Evolutionary conservation across 2,797 vertebrate species (phyloP).

Genomic region (Gambelia wislizenii): DNA sequence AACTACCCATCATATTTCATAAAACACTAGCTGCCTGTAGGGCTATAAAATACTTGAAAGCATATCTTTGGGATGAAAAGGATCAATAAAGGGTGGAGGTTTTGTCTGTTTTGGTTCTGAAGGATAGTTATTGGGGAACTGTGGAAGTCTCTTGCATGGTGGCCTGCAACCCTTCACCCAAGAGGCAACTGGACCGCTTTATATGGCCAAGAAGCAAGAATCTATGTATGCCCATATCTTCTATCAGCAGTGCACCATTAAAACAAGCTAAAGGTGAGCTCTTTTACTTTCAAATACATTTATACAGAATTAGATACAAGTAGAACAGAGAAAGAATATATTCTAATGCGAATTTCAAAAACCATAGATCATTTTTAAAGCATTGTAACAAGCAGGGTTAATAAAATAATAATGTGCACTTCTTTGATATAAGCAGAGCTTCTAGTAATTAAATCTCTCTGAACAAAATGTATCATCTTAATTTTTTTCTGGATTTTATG

Average conservation of each 20-base stretch:
- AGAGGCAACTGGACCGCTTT: background rate
- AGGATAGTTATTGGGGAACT: background rate
- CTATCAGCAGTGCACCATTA: background rate
- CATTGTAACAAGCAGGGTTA: background rate
- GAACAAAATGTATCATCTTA: background rate
- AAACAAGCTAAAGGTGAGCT: background rate
- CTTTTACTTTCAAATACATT: background rate
- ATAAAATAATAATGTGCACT: background rate
- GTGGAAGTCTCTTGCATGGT: background rate
- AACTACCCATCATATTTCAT: background rate
- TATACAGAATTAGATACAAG: background rate
- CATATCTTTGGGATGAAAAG: constrained; percentile 1
- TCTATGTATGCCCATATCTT: background rate
- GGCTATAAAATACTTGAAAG: constrained; percentile 29
- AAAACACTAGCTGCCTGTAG: background rate
- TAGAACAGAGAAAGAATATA: background rate
- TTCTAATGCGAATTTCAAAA: background rate
- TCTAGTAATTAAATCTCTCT: constrained; percentile 2
- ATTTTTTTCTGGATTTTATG: background rate
- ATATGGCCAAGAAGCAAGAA: background rate
- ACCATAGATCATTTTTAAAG: background rate
- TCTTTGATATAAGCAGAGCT: background rate
- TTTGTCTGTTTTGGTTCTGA: background rate
- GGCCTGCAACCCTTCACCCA: constrained; percentile 10
- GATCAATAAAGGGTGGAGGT: constrained; percentile 17